These are phyloP conservation scores for Magallana angulata DNA, from an alignment of 1,140 invertebrate species.

Conservation along the genomic window DNA sequence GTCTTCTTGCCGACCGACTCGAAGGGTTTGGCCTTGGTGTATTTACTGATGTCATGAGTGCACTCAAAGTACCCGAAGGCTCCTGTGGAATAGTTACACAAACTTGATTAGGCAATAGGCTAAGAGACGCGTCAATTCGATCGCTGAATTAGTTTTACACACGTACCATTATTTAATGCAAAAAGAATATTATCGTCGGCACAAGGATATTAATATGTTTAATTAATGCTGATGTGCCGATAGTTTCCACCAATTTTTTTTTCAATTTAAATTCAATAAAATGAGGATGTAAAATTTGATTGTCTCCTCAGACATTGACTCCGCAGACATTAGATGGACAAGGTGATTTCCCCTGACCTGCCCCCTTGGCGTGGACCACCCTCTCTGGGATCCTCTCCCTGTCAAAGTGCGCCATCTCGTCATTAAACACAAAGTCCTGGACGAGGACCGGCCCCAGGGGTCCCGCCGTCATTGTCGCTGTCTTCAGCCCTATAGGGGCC, in stretches of 20 bases:
- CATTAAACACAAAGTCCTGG: slow-evolving; percentile 91
- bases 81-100: slow-evolving; percentile 80
- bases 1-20: slow-evolving; percentile 91
- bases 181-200: no score
- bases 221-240: no score
- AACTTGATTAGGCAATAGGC: no score
- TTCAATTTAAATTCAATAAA: no score
- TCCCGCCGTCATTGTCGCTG: slow-evolving; percentile 89
- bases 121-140: no score
- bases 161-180: no score
- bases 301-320: no score
- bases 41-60: slow-evolving; percentile 93
- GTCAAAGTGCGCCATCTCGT: slow-evolving; percentile 93
- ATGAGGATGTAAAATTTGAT: no score
- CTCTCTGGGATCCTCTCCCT: slow-evolving; percentile 97
- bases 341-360: slow-evolving; percentile 81
- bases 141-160: no score
- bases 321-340: no score
- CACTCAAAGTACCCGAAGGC: slow-evolving; percentile 98
- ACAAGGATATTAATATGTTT: no score
- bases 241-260: no score
- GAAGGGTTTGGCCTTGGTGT: slow-evolving; percentile 91
- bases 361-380: slow-evolving; percentile 98
- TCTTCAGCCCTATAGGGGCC: slow-evolving; percentile 89
- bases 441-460: slow-evolving; percentile 80